phyloP scores from a whole-genome alignment of 2,797 vertebrate species.

The Macroramphosus scolopax region DNA sequence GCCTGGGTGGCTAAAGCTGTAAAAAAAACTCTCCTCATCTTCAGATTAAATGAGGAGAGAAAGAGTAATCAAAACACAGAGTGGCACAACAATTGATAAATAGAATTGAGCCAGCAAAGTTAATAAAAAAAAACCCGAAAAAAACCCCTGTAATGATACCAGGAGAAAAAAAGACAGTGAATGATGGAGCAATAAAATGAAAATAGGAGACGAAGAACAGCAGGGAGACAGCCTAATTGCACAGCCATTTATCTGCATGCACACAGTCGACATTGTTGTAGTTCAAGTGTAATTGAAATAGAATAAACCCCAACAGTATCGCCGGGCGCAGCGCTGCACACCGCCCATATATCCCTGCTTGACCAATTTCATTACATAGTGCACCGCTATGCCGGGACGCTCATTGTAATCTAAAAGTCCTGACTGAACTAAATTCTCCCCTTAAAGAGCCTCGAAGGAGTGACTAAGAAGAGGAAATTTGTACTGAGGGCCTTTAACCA shows the following conservation, averaged over 20 bases:
- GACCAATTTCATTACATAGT: constrained; percentile 52
- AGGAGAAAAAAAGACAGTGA: constrained; percentile 7
- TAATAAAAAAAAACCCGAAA: neutral
- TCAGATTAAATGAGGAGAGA: too few species aligned
- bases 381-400: constrained; percentile 21
- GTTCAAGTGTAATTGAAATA: constrained; percentile 30
- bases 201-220: constrained; percentile 1
- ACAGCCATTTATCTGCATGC: constrained; percentile 32
- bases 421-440: constrained; percentile 31
- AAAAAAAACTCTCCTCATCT: too few species aligned
- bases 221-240: constrained; percentile 23
- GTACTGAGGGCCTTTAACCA: constrained; percentile 8
- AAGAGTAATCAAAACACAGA: too few species aligned
- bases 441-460: constrained; percentile 34
- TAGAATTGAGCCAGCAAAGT: neutral
- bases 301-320: constrained; percentile 22
- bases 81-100: too few species aligned
- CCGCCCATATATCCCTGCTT: constrained; percentile 32
- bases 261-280: constrained; percentile 12
- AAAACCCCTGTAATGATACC: constrained; percentile 3
- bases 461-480: constrained; percentile 16
- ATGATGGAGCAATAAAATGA: constrained; percentile 19
- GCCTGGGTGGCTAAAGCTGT: too few species aligned
- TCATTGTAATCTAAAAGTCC: constrained; percentile 24
- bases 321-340: constrained; percentile 16